These are phyloP conservation scores for Pocillopora meandrina DNA, from an alignment of 92 coral and sea anemone genomes.

Conservation along the genomic window DNA sequence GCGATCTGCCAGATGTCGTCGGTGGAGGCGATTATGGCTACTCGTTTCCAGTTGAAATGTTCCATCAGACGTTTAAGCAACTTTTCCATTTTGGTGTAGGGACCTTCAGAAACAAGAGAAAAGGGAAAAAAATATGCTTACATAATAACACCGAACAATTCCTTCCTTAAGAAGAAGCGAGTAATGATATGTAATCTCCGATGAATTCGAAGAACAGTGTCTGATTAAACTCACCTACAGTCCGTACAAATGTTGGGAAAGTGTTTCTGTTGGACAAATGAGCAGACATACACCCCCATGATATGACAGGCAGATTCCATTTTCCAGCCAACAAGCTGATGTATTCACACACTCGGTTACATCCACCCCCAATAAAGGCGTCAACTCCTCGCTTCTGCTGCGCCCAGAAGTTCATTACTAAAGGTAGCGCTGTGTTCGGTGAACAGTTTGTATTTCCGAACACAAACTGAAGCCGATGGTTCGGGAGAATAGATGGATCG, in stretches of 20 bases:
- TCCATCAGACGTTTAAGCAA: constrained; percentile 74
- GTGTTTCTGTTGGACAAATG: constrained; percentile 84
- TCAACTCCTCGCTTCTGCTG: constrained; percentile 76
- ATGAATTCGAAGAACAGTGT: background rate
- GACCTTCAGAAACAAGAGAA: constrained; percentile 41
- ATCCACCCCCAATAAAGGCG: constrained; percentile 86
- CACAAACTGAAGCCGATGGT: constrained; percentile 79
- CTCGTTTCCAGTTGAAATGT: constrained; percentile 81
- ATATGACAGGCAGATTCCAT: constrained; percentile 85
- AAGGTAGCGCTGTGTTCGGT: constrained; percentile 72
- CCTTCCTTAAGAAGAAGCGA: no score
- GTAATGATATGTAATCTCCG: no score
- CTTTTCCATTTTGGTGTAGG: constrained; percentile 87
- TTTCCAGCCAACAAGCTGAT: constrained; percentile 84
- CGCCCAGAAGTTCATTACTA: constrained; percentile 86
- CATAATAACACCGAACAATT: no score
- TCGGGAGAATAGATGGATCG: constrained; percentile 63
- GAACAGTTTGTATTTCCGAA: constrained; percentile 87
- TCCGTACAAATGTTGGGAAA: constrained; percentile 82
- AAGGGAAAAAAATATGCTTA: background rate
- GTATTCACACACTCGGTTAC: constrained; percentile 86
- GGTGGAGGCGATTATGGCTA: constrained; percentile 88
- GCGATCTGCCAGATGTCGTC: constrained; percentile 93
- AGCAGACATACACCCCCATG: constrained; percentile 92
- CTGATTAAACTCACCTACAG: constrained; percentile 54